phyloP scores from a whole-genome alignment of 92 coral and sea anemone species.

The Heteractis magnifica region DNA sequence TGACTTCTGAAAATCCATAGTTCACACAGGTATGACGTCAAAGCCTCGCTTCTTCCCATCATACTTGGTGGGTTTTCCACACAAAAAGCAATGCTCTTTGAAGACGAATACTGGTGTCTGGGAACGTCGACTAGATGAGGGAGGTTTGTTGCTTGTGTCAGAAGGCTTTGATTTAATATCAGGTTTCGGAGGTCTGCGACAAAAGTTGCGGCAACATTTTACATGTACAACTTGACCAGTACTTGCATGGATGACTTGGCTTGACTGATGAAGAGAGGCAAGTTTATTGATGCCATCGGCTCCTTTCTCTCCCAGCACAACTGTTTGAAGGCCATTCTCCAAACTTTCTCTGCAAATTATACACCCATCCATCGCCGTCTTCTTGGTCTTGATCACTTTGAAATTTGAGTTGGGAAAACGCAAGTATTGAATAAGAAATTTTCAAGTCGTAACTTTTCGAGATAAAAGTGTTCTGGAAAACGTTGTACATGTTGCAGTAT shows the following conservation, averaged over 20 bases:
- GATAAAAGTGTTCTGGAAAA: too few species aligned
- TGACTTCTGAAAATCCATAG: conserved; percentile 15
- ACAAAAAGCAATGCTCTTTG: conserved; percentile 31
- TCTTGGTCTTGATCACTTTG: neutral
- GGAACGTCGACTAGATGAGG: conserved; percentile 19
- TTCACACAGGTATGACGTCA: conserved; percentile 24
- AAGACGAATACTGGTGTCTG: neutral
- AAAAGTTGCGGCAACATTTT: conserved; percentile 28
- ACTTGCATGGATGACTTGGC: too few species aligned
- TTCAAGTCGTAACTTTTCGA: neutral
- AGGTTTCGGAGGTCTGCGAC: conserved; percentile 21
- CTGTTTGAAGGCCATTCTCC: conserved; percentile 16
- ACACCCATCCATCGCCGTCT: conserved; percentile 20
- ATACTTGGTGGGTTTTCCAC: conserved; percentile 24
- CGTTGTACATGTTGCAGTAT: neutral
- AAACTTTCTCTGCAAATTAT: conserved; percentile 13
- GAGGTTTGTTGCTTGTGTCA: neutral
- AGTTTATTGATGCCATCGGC: conserved; percentile 15
- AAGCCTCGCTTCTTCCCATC: conserved; percentile 30
- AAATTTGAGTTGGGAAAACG: neutral
- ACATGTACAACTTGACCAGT: too few species aligned
- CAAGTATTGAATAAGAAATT: neutral
- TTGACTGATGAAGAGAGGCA: conserved; percentile 6
- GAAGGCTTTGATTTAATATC: neutral
- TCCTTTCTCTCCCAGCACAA: conserved; percentile 27